Evolutionary conservation across 2,797 vertebrate genomes (phyloP).

Genomic region (Smutsia temminckii): DNA sequence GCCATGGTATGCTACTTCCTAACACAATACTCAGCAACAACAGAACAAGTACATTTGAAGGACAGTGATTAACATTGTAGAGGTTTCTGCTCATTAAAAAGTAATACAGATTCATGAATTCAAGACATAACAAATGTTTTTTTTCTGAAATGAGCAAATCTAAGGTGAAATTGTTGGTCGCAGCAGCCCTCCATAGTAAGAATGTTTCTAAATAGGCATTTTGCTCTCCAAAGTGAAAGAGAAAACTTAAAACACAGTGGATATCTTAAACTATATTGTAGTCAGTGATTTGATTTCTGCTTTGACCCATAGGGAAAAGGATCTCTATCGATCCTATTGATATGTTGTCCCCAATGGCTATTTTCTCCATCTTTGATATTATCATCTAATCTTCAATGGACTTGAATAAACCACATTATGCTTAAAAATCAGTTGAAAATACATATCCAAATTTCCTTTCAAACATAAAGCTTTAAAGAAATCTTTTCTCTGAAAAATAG

Average conservation of each 20-base stretch:
- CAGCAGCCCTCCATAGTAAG: neutral
- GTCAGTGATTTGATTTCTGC: slow-evolving; percentile 22
- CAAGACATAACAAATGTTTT: neutral
- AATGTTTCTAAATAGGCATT: slow-evolving; percentile 17
- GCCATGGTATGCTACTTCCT: neutral
- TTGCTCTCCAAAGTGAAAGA: slow-evolving; percentile 6
- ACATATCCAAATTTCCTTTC: slow-evolving; percentile 16
- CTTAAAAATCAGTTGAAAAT: slow-evolving; percentile 20
- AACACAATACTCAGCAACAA: neutral
- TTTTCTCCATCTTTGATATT: neutral
- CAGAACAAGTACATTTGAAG: neutral
- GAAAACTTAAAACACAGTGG: neutral
- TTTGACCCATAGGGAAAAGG: neutral
- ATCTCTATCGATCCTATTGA: neutral
- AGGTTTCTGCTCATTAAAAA: neutral
- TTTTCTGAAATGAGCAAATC: neutral
- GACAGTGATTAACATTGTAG: neutral
- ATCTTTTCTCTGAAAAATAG: neutral
- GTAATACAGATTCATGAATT: neutral
- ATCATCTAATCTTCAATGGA: neutral
- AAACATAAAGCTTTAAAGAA: neutral
- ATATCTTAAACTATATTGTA: neutral
- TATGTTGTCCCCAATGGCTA: neutral
- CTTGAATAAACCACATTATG: neutral
- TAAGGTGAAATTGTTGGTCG: neutral